These are phyloP conservation scores for Actias luna DNA, from an alignment of 2,888 invertebrate species.

Conservation along the genomic window DNA sequence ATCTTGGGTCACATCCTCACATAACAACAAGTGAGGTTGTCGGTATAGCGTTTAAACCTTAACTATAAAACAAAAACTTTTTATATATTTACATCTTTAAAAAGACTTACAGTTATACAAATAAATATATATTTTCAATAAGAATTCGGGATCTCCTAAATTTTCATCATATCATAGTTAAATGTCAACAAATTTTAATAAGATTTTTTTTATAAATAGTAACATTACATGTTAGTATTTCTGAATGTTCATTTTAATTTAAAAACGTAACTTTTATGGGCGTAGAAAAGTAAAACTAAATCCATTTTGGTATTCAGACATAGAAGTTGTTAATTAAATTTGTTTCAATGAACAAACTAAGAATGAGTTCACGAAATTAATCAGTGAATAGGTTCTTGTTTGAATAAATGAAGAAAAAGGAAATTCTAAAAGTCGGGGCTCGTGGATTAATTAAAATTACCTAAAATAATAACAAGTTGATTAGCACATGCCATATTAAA, in stretches of 20 bases:
- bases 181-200: too few relatives aligned
- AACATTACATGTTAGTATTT: background rate
- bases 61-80: too few relatives aligned
- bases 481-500: conserved; percentile 53
- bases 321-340: conserved; percentile 74
- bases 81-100: too few relatives aligned
- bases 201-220: background rate
- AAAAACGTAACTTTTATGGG: background rate
- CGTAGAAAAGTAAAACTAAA: conserved; percentile 15
- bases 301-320: conserved; percentile 41
- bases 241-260: background rate
- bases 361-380: conserved; percentile 73
- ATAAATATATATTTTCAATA: too few relatives aligned
- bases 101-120: too few relatives aligned
- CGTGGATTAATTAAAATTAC: conserved; percentile 68
- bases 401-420: conserved; percentile 66
- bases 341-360: conserved; percentile 66
- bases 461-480: conserved; percentile 56
- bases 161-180: too few relatives aligned
- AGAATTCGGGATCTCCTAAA: too few relatives aligned
- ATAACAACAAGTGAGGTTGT: too few relatives aligned
- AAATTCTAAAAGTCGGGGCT: conserved; percentile 60
- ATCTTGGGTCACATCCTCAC: too few relatives aligned
- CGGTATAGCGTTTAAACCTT: too few relatives aligned
- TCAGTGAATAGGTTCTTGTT: conserved; percentile 55